Evolutionary conservation across 2,888 invertebrate species (phyloP).

Genomic region (Helicoverpa assulta): DNA sequence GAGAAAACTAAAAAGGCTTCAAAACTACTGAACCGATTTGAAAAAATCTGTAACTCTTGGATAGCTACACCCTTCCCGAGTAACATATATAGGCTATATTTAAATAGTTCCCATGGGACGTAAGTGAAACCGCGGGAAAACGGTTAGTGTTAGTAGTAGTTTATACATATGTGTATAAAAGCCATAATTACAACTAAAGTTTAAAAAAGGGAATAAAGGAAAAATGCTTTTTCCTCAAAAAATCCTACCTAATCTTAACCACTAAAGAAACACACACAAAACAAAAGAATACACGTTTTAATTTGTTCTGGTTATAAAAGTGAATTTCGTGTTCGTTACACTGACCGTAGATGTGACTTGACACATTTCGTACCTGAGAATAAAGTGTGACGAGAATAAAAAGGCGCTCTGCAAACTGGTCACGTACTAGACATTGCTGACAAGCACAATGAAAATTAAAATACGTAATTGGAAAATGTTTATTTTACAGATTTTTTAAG

Average conservation of each 20-base stretch:
- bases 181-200: too few species aligned
- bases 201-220: too few species aligned
- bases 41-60: too few species aligned
- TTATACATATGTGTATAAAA: too few species aligned
- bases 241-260: background rate
- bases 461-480: constrained; percentile 1
- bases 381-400: constrained; percentile 41
- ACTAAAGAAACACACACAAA: background rate
- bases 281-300: constrained; percentile 20
- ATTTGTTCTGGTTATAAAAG: constrained; percentile 26
- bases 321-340: constrained; percentile 41
- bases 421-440: constrained; percentile 41
- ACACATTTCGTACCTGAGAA: constrained; percentile 36
- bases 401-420: constrained; percentile 38
- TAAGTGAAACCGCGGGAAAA: too few species aligned
- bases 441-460: constrained; percentile 43
- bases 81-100: too few species aligned
- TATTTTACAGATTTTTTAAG: background rate
- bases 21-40: too few species aligned
- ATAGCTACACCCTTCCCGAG: too few species aligned
- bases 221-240: background rate
- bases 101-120: too few species aligned
- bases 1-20: too few species aligned
- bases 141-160: too few species aligned
- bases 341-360: constrained; percentile 30